These are phyloP conservation scores for Popillia japonica DNA, from an alignment of 1,140 invertebrate genomes.

Conservation along the genomic window DNA sequence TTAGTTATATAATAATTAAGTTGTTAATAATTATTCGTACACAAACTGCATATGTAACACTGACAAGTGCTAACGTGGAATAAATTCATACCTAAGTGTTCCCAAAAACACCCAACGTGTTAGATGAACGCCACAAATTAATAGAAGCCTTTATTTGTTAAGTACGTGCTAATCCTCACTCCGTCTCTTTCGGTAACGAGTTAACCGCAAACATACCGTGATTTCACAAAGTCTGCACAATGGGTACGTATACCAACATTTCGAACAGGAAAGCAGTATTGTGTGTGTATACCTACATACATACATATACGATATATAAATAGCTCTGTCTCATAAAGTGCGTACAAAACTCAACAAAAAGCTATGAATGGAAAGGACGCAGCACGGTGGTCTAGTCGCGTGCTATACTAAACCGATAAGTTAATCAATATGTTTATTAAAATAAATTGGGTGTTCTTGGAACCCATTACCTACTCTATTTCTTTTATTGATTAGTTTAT, in stretches of 20 bases:
- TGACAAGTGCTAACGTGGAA: not conserved
- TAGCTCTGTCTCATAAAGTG: not conserved
- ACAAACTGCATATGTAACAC: not conserved
- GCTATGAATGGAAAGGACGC: slow-evolving; percentile 11
- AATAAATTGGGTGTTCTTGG: slow-evolving; percentile 9
- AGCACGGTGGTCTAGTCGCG: not conserved
- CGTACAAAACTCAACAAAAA: not conserved
- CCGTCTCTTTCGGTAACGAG: not conserved
- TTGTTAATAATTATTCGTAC: too few species aligned
- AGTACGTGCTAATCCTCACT: not conserved
- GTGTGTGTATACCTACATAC: too few species aligned
- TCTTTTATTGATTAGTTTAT: not conserved
- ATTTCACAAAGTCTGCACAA: not conserved
- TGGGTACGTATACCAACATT: not conserved
- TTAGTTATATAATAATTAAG: too few species aligned
- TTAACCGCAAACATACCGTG: not conserved
- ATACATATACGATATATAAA: not conserved
- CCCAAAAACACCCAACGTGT: not conserved
- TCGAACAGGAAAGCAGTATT: not conserved
- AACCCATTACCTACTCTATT: slow-evolving; percentile 1
- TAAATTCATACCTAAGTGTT: not conserved
- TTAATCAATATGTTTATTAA: slow-evolving; percentile 27
- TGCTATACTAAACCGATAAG: slow-evolving; percentile 15
- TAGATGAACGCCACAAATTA: not conserved
- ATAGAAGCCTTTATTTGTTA: not conserved